These are phyloP conservation scores for Diorhabda elongata DNA, from an alignment of 1,140 invertebrate species.

Conservation along the genomic window DNA sequence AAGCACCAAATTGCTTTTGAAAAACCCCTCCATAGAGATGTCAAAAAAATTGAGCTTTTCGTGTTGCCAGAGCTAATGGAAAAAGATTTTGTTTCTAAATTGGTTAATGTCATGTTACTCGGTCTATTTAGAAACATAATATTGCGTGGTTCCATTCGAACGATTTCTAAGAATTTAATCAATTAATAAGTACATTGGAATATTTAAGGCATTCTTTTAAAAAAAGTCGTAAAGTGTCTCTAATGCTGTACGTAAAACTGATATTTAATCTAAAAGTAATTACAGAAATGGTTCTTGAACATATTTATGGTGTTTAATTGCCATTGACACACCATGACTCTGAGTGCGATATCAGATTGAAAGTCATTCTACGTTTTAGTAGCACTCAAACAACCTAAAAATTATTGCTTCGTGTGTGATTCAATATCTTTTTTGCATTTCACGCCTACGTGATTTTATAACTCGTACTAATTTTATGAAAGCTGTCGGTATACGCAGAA, in stretches of 20 bases:
- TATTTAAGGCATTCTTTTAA: conserved; percentile 27
- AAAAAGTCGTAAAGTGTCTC: conserved; percentile 25
- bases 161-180: conserved; percentile 34
- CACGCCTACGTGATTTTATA: not conserved
- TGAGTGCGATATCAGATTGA: conserved; percentile 11
- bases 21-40: too few species aligned
- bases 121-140: too few species aligned
- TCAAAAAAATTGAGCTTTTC: too few species aligned
- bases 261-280: conserved; percentile 21
- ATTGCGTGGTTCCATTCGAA: not conserved
- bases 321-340: conserved; percentile 11
- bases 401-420: conserved; percentile 12
- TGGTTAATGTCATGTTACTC: too few species aligned
- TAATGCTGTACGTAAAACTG: conserved; percentile 18
- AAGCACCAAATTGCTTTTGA: too few species aligned
- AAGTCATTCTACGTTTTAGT: conserved; percentile 16
- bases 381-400: conserved; percentile 13
- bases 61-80: too few species aligned
- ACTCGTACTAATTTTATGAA: not conserved
- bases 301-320: conserved; percentile 22
- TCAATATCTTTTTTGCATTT: conserved; percentile 4
- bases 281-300: conserved; percentile 21
- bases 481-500: not conserved
- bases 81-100: too few species aligned
- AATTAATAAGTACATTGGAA: conserved; percentile 31